phyloP scores from a whole-genome alignment of 2,113 vertebrate species.

The Centrocercus urophasianus region DNA sequence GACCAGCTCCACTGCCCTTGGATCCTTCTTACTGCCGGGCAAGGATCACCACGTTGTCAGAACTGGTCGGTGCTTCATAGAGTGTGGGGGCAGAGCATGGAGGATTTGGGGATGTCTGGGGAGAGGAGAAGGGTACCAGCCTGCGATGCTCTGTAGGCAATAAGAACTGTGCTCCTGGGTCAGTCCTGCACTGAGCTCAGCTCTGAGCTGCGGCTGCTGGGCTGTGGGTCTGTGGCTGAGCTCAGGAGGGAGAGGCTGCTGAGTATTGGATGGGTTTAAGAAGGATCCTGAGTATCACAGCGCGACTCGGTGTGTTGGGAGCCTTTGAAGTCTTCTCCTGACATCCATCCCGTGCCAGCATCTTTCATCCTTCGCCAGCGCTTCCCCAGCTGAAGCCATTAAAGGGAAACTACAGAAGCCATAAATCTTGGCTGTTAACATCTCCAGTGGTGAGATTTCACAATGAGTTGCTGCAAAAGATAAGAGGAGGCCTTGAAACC shows the following conservation, averaged over 20 bases:
- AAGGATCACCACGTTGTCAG: background rate
- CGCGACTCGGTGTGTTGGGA: slow-evolving; percentile 1
- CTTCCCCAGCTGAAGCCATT: slow-evolving; percentile 74
- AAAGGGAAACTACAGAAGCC: slow-evolving; percentile 72
- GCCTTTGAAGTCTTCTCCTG: slow-evolving; percentile 81
- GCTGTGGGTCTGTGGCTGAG: background rate
- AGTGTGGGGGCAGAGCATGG: background rate
- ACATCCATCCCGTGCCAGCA: slow-evolving; percentile 70
- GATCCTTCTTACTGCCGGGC: no score
- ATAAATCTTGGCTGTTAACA: slow-evolving; percentile 52
- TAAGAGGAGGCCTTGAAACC: slow-evolving; percentile 46
- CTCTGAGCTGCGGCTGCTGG: background rate
- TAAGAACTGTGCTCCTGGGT: background rate
- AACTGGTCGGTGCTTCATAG: rapidly evolving
- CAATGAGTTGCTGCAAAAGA: slow-evolving; percentile 37
- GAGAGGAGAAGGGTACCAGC: background rate
- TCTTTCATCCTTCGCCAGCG: slow-evolving; percentile 81
- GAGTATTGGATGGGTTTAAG: slow-evolving; percentile 66
- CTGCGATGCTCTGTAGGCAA: background rate
- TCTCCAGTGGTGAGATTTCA: slow-evolving; percentile 59
- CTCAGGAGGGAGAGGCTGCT: slow-evolving; percentile 14
- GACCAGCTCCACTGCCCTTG: no score
- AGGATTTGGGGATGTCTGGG: background rate
- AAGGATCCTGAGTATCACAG: slow-evolving; percentile 51
- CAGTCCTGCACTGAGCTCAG: background rate